These are phyloP conservation scores for Thamnophis elegans DNA, from an alignment of 2,797 vertebrate genomes.

Conservation along the genomic window DNA sequence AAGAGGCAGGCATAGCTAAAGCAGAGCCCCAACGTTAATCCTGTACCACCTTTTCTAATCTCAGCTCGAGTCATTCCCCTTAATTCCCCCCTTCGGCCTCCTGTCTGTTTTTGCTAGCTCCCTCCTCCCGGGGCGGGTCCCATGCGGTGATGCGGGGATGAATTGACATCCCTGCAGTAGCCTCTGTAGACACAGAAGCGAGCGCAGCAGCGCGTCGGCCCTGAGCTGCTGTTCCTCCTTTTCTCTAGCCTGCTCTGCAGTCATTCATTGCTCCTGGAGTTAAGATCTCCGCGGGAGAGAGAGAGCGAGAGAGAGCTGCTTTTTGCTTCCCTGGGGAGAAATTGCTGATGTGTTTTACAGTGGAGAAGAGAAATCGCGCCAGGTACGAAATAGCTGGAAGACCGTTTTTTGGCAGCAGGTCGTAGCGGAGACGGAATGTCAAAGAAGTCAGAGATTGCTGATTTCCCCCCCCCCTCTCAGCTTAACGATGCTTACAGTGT, in stretches of 20 bases:
- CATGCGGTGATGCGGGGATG: background rate
- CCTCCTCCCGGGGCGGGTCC: constrained; percentile 31
- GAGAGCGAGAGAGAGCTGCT: too few relatives aligned
- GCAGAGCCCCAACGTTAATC: background rate
- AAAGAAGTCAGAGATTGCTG: background rate
- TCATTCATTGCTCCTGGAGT: background rate
- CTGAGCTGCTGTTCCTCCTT: background rate
- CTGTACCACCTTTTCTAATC: background rate
- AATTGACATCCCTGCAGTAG: constrained; percentile 17
- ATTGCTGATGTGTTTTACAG: background rate
- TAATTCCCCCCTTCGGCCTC: background rate
- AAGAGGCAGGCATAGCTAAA: background rate
- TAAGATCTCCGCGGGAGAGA: background rate
- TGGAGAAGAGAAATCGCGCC: background rate
- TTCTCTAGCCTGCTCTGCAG: background rate
- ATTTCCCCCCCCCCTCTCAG: background rate
- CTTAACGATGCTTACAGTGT: background rate
- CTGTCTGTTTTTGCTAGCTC: background rate
- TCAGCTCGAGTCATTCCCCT: background rate
- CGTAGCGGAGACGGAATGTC: background rate
- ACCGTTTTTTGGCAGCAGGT: background rate
- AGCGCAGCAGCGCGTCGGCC: background rate
- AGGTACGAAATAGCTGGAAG: background rate
- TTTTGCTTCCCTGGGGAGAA: background rate
- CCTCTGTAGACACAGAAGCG: constrained; percentile 15